These are phyloP conservation scores for Noctua janthina DNA, from an alignment of 2,888 invertebrate genomes.

Conservation along the genomic window DNA sequence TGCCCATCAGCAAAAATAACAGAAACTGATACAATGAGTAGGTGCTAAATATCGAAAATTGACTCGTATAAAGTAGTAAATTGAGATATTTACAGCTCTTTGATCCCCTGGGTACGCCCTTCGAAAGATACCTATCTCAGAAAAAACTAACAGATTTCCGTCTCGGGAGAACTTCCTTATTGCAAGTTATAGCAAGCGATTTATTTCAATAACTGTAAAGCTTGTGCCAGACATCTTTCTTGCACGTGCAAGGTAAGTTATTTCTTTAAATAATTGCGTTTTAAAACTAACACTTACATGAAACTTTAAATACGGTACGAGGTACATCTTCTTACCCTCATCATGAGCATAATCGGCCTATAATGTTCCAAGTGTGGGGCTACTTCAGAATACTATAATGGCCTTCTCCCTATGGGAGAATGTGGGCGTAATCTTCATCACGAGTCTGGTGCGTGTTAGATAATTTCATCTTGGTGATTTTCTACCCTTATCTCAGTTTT, in stretches of 20 bases:
- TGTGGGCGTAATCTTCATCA: background rate
- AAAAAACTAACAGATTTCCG: constrained; percentile 6
- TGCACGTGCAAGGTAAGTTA: background rate
- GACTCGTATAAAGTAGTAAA: background rate
- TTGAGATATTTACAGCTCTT: background rate
- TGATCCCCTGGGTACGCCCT: background rate
- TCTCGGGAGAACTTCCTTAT: constrained; percentile 15
- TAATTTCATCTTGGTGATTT: background rate
- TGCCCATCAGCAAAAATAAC: background rate
- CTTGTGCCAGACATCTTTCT: background rate
- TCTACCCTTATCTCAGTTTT: background rate
- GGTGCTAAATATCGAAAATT: background rate
- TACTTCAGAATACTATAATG: too few species aligned
- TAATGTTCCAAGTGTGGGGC: too few species aligned
- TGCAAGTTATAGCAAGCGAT: constrained; percentile 21
- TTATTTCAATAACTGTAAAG: constrained; percentile 38
- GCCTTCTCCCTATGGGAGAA: background rate
- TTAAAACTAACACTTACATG: background rate
- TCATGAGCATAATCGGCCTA: background rate
- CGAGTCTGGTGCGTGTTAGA: background rate
- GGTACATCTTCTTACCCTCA: background rate
- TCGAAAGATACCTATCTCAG: constrained; percentile 2
- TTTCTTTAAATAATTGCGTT: background rate
- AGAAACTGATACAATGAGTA: background rate
- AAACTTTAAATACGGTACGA: background rate